Evolutionary conservation across 92 coral and sea anemone genomes (phyloP).

Genomic region (Ricordea florida): DNA sequence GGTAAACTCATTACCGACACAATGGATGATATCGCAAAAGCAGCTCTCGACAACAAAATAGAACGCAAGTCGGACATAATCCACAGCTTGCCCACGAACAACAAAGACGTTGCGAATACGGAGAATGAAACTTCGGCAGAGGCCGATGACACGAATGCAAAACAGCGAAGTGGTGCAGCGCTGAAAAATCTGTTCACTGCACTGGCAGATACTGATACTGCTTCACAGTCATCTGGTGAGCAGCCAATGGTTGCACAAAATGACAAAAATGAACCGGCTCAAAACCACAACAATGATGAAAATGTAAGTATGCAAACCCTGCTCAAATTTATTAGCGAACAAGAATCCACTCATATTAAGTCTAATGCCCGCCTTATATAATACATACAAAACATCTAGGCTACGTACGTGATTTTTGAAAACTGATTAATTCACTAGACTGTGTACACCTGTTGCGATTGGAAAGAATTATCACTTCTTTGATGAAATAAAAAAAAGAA

Average conservation of each 20-base stretch:
- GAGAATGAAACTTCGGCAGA: constrained; percentile 1
- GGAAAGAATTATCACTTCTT: no score
- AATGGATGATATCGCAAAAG: constrained; percentile 71
- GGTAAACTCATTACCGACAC: constrained; percentile 68
- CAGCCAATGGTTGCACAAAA: background rate
- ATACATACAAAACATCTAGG: no score
- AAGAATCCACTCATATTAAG: background rate
- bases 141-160: background rate
- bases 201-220: constrained; percentile 49
- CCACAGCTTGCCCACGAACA: constrained; percentile 58
- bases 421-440: no score
- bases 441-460: no score
- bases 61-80: constrained; percentile 82
- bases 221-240: constrained; percentile 38
- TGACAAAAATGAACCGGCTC: background rate
- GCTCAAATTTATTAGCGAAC: background rate
- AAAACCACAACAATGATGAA: no score
- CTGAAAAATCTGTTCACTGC: constrained; percentile 81
- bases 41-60: constrained; percentile 62
- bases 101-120: constrained; percentile 21
- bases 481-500: no score
- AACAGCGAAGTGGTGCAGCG: constrained; percentile 28
- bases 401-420: no score
- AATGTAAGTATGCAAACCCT: no score
- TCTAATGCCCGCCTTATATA: background rate